Evolutionary conservation across 2,797 vertebrate genomes (phyloP), one percentile per base, ranked within the genome.

Genomic region (Neoniphon sammara): DNA sequence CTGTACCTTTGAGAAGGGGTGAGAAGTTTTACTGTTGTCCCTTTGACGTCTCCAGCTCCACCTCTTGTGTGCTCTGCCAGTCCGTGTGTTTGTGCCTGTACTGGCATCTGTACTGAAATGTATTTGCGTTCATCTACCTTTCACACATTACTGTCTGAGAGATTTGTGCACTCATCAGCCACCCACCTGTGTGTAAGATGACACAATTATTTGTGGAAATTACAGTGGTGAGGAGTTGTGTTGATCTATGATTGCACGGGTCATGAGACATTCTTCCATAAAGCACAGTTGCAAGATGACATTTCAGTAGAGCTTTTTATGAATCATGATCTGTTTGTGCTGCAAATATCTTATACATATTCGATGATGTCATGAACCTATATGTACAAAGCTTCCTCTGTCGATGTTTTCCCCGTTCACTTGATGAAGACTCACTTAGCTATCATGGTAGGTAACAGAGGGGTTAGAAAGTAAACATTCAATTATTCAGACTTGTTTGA

Each of bases 241-340:
- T 39, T 55, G 20, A 39, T 47, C 46, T 47, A 53, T n/a, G 46
- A 5, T 50, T 64, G 47, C n/a, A 30, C 42, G 20, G 42, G 36
- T 55, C 34, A 21, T 57, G 30, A 49, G 3, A 14, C 49, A 42
- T 44, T 52, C 6, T 39, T 39, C 14, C 10, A 11, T 31, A 42
- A 57, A 66, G n/a, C 47, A 52, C 27, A 58, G 15, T 6, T 77
- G 46, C 34, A 31, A 36, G 18, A 72, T 57, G 25, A 66, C 4
- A 5, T 42, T 5, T 55, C 2, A 21, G n/a, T 12, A 11, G 12
- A 63, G 21, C 27, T 42, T 18, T 47, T 47, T 3, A 30, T 65
- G n/a, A 6, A 6, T 42, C 23, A 47, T 50, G 20, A 44, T 49
- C 10, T 72, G 7, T 50, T 7, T 54, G 23, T 52, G 18, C 15